Percentiles rank a stretch among this genome's conserved stretches.
phyloP scores from a whole-genome alignment of 2,113 vertebrate genomes.

The Sula dactylatra region DNA sequence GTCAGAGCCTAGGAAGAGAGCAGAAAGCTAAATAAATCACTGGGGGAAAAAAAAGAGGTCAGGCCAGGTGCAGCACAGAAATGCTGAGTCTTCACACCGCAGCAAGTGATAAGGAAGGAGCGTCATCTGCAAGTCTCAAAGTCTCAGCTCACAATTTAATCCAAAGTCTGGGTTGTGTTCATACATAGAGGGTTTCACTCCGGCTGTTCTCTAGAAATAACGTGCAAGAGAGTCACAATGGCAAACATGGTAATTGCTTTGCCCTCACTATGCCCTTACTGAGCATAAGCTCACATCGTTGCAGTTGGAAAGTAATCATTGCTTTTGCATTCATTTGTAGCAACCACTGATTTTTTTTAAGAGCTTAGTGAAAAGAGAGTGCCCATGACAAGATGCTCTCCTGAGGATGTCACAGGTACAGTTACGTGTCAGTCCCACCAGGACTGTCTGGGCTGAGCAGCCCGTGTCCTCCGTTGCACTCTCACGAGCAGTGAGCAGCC shows the following conservation, averaged over 20 bases:
- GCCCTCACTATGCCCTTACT: not conserved
- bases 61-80: slow-evolving; percentile 44
- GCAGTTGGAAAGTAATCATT: not conserved
- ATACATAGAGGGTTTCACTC: not conserved
- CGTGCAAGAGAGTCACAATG: not conserved
- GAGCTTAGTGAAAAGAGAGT: not conserved
- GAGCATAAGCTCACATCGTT: accelerated
- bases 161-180: not conserved
- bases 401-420: not conserved
- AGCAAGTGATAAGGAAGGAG: not conserved
- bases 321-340: not conserved
- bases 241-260: not conserved
- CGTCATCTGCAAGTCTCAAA: slow-evolving; percentile 26
- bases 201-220: not conserved
- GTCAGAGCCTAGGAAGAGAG: not conserved
- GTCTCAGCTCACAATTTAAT: slow-evolving; percentile 10
- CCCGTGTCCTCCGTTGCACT: accelerated
- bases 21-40: slow-evolving; percentile 49
- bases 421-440: not conserved
- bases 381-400: not conserved
- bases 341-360: not conserved
- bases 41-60: not conserved
- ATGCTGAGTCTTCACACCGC: slow-evolving; percentile 45
- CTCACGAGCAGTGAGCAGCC: not conserved
- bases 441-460: not conserved